Evolutionary conservation across 2,888 invertebrate species (phyloP).

Genomic region (Drosophila histrio): DNA sequence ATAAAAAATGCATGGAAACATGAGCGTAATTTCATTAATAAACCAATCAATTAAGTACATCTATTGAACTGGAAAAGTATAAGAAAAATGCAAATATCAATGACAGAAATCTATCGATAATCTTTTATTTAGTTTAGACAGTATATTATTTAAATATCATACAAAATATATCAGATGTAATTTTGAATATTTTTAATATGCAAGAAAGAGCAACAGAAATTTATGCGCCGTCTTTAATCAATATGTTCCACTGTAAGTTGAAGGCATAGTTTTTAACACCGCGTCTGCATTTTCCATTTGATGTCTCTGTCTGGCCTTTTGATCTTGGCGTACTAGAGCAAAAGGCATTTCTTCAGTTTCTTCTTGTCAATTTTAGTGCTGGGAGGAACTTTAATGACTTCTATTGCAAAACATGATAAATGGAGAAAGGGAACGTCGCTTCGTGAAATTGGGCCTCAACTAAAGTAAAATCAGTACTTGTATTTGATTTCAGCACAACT

Average conservation of each 20-base stretch:
- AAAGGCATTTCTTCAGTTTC: constrained; percentile 18
- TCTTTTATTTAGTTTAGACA: too few species aligned
- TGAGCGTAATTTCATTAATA: too few species aligned
- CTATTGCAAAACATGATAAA: constrained; percentile 28
- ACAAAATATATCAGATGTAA: too few species aligned
- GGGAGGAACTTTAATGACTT: constrained; percentile 36
- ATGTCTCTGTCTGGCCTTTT: constrained; percentile 62
- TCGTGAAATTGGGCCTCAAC: neutral
- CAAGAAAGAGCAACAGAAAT: neutral
- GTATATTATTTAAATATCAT: too few species aligned
- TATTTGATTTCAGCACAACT: neutral
- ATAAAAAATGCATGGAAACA: too few species aligned
- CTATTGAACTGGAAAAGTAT: too few species aligned
- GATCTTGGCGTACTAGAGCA: constrained; percentile 45
- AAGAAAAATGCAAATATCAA: too few species aligned
- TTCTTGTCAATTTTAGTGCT: constrained; percentile 29
- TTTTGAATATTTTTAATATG: too few species aligned
- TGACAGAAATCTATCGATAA: too few species aligned
- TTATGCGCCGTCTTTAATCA: neutral
- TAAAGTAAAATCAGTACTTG: constrained; percentile 6
- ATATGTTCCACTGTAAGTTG: constrained; percentile 37
- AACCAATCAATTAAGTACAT: too few species aligned
- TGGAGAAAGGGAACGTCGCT: neutral
- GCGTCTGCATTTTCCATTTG: constrained; percentile 49
- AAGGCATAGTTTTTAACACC: constrained; percentile 27